Conservation (phyloP, 2,888 invertebrate genomes). For the Pachymerium ferrugineum region DNA sequence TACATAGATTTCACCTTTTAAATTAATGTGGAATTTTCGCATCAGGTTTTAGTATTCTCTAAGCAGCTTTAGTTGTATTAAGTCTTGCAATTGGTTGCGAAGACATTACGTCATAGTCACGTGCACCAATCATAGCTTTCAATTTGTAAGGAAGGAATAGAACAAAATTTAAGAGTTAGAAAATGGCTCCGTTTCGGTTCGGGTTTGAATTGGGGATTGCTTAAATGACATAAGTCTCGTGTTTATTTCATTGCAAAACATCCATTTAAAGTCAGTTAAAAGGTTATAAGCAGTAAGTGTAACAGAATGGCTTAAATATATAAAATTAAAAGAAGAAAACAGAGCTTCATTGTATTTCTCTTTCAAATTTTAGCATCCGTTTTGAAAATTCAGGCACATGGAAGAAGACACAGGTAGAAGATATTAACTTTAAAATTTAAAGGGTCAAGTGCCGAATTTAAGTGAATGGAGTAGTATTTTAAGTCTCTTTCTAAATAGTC, state of each 20-base stretch:
- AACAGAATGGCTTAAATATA: not conserved
- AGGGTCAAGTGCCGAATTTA: not conserved
- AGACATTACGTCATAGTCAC: not conserved
- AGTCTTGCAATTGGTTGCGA: not conserved
- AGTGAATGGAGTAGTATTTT: not conserved
- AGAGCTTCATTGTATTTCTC: too few relatives aligned
- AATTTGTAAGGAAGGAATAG: not conserved
- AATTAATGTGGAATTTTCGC: not conserved
- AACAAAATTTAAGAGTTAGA: not conserved
- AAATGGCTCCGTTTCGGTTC: not conserved
- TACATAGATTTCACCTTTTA: too few relatives aligned
- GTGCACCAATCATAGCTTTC: not conserved
- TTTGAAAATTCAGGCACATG: not conserved
- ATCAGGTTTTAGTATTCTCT: not conserved
- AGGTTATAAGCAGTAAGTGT: not conserved
- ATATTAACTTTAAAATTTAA: not conserved
- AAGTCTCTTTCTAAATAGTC: not conserved
- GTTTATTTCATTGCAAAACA: not conserved
- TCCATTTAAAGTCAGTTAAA: not conserved
- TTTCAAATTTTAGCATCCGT: too few relatives aligned
- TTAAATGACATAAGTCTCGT: not conserved
- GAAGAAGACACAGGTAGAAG: not conserved
- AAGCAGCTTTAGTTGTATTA: not conserved
- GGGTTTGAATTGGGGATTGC: not conserved
- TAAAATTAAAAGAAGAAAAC: not conserved